Evolutionary conservation across 2,888 invertebrate genomes (phyloP), one percentile per base, ranked within the genome.

Genomic region (Chloroclystis v-ata): DNA sequence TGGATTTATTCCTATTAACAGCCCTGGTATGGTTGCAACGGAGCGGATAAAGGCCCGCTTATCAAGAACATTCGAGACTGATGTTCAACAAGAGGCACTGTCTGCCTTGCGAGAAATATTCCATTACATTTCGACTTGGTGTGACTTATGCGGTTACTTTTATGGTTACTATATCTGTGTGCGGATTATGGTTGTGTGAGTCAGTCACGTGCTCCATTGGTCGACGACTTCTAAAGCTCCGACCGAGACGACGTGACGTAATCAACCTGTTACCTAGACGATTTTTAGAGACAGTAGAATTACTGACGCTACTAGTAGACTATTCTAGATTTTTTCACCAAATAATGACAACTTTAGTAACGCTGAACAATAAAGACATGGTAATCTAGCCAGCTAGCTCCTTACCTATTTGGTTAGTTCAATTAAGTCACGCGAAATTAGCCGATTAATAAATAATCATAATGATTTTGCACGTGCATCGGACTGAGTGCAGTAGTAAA

Each of bases 51-150:
- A 33, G 44, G 14, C 50, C 47, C 55, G 52, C 49, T 58, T 61
- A 52, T 56, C 44, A 58, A 54, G 75, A 78, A 76, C 63, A 57
- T 78, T 77, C 81, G 75, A 82, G 80, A 82, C 65, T 52, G 49
- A 59, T 57, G 58, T 61, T 56, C 57, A 56, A 56, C 57, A 57
- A 61, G 57, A 58, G 54, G 55, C 57, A 59, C 49, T 52, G 52
- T 59, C 20, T 20, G 52, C 57, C 55, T 49, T 59, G 61, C 66
- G 68, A 65, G 82, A 72, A 78, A 74, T 78, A 80, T 82, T 83
- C 82, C 82, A 76, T 69, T 75, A 62, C 69, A 66, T 72, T 79
- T 75, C 68, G 70, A 69, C 65, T 65, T 62, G 49, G 54, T 11
- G 33, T 63, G 55, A 62, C 57, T 59, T 61, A 59, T 68, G 67